A percentile compares a stretch with the other conserved stretches of the same genome.
phyloP scores from a whole-genome alignment of 1,140 invertebrate species.

The Drosophila arawakana region DNA sequence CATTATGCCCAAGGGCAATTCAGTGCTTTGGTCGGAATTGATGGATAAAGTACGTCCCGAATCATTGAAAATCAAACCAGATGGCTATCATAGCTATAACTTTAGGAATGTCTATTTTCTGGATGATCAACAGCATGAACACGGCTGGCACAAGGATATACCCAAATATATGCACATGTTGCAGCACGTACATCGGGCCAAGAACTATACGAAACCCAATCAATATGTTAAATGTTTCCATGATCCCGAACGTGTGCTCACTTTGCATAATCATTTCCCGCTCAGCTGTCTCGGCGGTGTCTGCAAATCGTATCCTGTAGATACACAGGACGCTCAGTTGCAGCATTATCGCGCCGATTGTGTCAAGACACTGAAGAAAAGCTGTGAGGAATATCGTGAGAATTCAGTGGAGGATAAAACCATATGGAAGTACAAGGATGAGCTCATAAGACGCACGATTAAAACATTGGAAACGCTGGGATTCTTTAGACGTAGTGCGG shows the following conservation, averaged over 20 bases:
- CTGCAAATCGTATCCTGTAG: slow-evolving; percentile 94
- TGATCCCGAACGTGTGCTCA: slow-evolving; percentile 94
- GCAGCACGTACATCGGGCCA: slow-evolving; percentile 95
- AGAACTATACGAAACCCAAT: slow-evolving; percentile 96
- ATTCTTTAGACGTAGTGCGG: slow-evolving; percentile 86
- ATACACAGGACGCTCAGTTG: slow-evolving; percentile 93
- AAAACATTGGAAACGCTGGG: slow-evolving; percentile 89
- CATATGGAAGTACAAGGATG: slow-evolving; percentile 94
- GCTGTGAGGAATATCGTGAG: slow-evolving; percentile 92
- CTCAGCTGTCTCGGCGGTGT: slow-evolving; percentile 93
- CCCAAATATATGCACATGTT: slow-evolving; percentile 97
- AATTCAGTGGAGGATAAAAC: slow-evolving; percentile 93
- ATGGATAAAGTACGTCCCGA: slow-evolving; percentile 91
- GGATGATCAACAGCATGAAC: slow-evolving; percentile 94
- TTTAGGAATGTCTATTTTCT: slow-evolving; percentile 97
- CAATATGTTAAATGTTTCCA: slow-evolving; percentile 98
- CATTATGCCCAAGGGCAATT: slow-evolving; percentile 94
- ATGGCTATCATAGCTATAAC: slow-evolving; percentile 93
- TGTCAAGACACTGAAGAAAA: slow-evolving; percentile 94
- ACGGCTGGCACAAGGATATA: slow-evolving; percentile 92
- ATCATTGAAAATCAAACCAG: slow-evolving; percentile 88
- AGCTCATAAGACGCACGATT: slow-evolving; percentile 89
- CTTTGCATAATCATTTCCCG: slow-evolving; percentile 97
- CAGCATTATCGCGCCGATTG: slow-evolving; percentile 97
- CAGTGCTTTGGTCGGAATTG: slow-evolving; percentile 90